phyloP scores from a whole-genome alignment of 2,888 invertebrate species.

The Lasioglossum morio region DNA sequence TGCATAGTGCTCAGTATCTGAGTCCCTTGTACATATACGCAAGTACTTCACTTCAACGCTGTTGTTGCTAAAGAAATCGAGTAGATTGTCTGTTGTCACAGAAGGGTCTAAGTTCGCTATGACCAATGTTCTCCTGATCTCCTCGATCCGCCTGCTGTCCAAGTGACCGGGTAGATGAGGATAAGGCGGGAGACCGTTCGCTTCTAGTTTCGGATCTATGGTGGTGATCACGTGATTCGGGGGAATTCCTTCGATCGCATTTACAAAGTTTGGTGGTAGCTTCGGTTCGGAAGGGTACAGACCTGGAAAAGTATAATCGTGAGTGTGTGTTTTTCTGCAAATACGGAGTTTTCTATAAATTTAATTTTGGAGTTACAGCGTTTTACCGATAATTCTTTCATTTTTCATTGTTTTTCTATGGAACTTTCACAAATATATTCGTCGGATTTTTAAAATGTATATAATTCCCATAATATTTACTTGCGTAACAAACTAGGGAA shows the following conservation, averaged over 20 bases:
- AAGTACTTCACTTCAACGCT: slow-evolving; percentile 97
- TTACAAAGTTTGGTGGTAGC: slow-evolving; percentile 95
- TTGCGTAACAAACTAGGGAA: too few species aligned
- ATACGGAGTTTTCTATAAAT: neutral
- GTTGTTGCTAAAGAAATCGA: slow-evolving; percentile 93
- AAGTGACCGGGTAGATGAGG: slow-evolving; percentile 95
- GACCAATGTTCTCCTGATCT: slow-evolving; percentile 96
- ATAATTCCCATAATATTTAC: too few species aligned
- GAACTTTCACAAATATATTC: too few species aligned
- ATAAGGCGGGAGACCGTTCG: slow-evolving; percentile 94
- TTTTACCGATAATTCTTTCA: too few species aligned
- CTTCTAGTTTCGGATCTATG: slow-evolving; percentile 94
- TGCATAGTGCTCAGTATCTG: slow-evolving; percentile 91
- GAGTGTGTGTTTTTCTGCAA: neutral
- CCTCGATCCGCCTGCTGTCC: slow-evolving; percentile 96
- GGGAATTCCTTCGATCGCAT: slow-evolving; percentile 93
- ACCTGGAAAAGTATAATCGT: slow-evolving; percentile 84
- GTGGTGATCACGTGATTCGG: slow-evolving; percentile 93
- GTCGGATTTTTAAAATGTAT: too few species aligned
- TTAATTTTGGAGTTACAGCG: neutral
- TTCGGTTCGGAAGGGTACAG: slow-evolving; percentile 93
- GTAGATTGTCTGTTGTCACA: slow-evolving; percentile 91
- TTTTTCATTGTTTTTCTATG: too few species aligned
- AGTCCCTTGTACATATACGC: slow-evolving; percentile 94
- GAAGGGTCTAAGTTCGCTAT: slow-evolving; percentile 91